phyloP scores from a whole-genome alignment of 2,113 vertebrate species.

The Tragelaphus imberbis region DNA sequence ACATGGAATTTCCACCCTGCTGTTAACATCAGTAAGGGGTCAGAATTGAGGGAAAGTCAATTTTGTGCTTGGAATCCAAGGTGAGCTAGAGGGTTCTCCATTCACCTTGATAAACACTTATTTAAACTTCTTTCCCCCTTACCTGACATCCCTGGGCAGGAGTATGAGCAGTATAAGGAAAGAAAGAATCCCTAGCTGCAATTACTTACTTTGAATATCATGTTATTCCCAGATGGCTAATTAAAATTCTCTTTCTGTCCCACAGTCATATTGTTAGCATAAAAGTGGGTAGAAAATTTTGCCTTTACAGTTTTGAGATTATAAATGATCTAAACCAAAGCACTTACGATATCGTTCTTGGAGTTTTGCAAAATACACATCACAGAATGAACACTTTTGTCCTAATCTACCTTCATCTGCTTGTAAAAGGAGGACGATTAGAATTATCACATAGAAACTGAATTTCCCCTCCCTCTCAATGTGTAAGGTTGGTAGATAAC shows the following conservation, averaged over 20 bases:
- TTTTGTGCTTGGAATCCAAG: constrained; percentile 65
- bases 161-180: not conserved
- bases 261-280: not conserved
- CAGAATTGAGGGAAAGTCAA: not conserved
- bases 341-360: not conserved
- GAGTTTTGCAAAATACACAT: not conserved
- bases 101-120: constrained; percentile 35
- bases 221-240: not conserved
- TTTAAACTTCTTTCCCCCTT: not conserved
- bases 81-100: constrained; percentile 33
- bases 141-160: not conserved
- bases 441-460: not conserved
- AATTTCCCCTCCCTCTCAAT: not conserved
- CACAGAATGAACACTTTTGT: not conserved
- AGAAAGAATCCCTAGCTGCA: not conserved
- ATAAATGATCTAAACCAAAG: constrained; percentile 2
- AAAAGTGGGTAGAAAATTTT: not conserved
- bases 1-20: constrained; percentile 49
- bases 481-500: not conserved
- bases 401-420: not conserved
- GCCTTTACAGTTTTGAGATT: not conserved
- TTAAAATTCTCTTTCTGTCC: constrained; percentile 27
- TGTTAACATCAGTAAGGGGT: constrained; percentile 44
- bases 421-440: not conserved
- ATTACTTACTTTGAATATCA: not conserved